Evolutionary conservation across 1,140 invertebrate genomes (phyloP).

Genomic region (Bombus affinis): DNA sequence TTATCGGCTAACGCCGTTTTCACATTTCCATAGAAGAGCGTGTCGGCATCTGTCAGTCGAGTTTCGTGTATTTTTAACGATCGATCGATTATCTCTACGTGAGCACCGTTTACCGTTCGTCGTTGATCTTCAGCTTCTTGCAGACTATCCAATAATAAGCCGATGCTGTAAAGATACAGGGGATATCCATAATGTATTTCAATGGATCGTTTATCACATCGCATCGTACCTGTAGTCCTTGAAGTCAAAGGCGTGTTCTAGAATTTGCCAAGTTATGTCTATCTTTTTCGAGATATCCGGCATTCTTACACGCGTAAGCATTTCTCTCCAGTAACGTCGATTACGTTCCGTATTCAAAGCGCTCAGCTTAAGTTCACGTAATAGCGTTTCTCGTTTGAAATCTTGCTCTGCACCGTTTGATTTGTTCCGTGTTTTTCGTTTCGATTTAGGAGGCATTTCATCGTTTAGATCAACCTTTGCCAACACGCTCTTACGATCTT

Average conservation of each 20-base stretch:
- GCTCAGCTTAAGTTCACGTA: constrained; percentile 68
- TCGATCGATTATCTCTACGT: constrained; percentile 69
- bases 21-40: constrained; percentile 45
- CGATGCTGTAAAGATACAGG: constrained; percentile 61
- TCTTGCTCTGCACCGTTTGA: background rate
- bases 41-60: constrained; percentile 36
- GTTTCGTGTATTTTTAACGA: constrained; percentile 60
- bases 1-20: constrained; percentile 48
- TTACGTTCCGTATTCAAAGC: constrained; percentile 59
- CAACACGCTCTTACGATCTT: background rate
- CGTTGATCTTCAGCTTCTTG: constrained; percentile 70
- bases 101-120: constrained; percentile 58
- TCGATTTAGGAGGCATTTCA: constrained; percentile 16
- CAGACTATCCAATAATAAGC: constrained; percentile 70
- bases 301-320: constrained; percentile 69
- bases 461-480: background rate
- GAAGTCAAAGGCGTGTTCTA: constrained; percentile 76
- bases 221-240: constrained; percentile 73
- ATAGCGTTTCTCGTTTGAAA: constrained; percentile 60
- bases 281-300: constrained; percentile 68
- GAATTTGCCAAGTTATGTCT: constrained; percentile 68
- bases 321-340: constrained; percentile 65
- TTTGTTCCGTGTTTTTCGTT: background rate
- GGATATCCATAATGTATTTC: background rate
- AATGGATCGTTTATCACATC: background rate